These are phyloP conservation scores for Mycteria americana DNA, from an alignment of 2,797 vertebrate species.

Conservation along the genomic window DNA sequence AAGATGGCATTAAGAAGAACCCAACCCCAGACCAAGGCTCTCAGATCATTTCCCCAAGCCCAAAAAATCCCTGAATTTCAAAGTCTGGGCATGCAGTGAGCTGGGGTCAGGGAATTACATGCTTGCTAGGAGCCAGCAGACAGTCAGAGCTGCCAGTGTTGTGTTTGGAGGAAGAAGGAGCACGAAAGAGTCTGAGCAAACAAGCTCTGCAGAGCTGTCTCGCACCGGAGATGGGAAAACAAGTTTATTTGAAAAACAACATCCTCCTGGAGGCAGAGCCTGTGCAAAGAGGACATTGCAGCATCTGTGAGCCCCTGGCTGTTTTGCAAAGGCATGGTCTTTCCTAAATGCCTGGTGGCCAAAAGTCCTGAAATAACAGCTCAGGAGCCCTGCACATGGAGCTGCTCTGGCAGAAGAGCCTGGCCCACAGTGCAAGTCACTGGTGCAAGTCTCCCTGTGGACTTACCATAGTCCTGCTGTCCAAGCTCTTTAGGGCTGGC, in stretches of 20 bases:
- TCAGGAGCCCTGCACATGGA: background rate
- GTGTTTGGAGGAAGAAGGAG: constrained; percentile 56
- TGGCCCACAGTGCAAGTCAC: background rate
- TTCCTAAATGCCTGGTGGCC: background rate
- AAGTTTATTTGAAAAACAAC: constrained; percentile 40
- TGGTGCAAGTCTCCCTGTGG: background rate
- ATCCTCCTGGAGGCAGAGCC: background rate
- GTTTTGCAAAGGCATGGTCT: background rate
- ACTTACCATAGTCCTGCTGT: background rate
- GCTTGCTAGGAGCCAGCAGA: constrained; percentile 47
- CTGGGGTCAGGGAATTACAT: background rate
- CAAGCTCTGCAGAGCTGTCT: constrained; percentile 26
- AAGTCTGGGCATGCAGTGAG: background rate
- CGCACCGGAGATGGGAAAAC: constrained; percentile 4
- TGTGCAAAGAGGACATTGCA: background rate
- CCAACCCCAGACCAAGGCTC: background rate
- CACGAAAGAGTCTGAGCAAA: constrained; percentile 45
- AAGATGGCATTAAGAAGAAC: background rate
- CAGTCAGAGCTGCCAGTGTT: constrained; percentile 46
- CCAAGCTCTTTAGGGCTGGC: background rate
- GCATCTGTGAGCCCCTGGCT: background rate
- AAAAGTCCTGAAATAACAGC: background rate
- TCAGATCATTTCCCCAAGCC: background rate
- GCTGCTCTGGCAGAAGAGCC: background rate
- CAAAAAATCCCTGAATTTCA: background rate